Conservation (phyloP, 2,113 vertebrate species). For the Andinoacara biseriatus region DNA sequence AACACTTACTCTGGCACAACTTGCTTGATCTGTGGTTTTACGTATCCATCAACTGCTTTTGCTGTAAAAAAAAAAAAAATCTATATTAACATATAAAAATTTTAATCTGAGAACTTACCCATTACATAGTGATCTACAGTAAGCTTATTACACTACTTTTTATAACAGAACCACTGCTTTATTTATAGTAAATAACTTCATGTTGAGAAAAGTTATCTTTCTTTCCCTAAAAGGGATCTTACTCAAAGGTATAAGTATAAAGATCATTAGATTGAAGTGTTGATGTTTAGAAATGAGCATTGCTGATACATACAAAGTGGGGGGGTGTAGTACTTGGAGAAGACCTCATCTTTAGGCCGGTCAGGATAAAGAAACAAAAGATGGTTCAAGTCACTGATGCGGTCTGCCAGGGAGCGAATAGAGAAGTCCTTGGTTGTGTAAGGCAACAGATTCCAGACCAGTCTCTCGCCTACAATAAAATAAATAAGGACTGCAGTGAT, state of each 20-base stretch:
- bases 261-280: neutral
- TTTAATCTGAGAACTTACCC: too few relatives aligned
- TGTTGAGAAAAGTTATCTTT: too few relatives aligned
- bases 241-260: too few relatives aligned
- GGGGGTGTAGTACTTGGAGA: slow-evolving; percentile 98
- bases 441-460: slow-evolving; percentile 98
- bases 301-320: slow-evolving; percentile 84
- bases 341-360: slow-evolving; percentile 93
- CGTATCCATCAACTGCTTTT: slow-evolving; percentile 92
- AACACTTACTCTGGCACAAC: slow-evolving; percentile 96
- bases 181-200: neutral
- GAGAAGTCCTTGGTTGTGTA: slow-evolving; percentile 98
- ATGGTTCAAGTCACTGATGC: slow-evolving; percentile 94
- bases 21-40: slow-evolving; percentile 98
- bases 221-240: too few relatives aligned
- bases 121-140: too few relatives aligned
- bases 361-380: slow-evolving; percentile 94
- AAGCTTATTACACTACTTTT: too few relatives aligned
- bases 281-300: neutral
- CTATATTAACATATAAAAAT: neutral
- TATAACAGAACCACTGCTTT: too few relatives aligned
- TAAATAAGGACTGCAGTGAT: rapidly evolving
- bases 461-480: slow-evolving; percentile 85
- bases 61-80: slow-evolving; percentile 72
- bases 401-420: slow-evolving; percentile 95